Percentiles rank a stretch among this genome's conserved stretches.
Evolutionary conservation across 2,888 invertebrate genomes (phyloP).

Genomic region (Drosophila formosana): DNA sequence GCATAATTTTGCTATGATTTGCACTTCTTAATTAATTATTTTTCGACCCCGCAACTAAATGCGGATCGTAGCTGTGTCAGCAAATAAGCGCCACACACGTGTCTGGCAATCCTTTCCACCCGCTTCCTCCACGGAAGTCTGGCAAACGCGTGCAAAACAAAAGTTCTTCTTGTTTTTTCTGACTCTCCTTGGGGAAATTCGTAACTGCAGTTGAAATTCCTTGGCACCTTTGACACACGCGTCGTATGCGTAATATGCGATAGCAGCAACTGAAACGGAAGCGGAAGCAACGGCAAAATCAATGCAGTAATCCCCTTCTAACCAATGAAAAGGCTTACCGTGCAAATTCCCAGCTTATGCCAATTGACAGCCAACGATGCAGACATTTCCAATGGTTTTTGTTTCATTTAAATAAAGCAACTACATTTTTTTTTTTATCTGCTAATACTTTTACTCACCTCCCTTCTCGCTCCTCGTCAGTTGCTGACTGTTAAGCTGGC

Average conservation of each 20-base stretch:
- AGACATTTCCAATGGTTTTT: constrained; percentile 53
- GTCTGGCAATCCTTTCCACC: constrained; percentile 37
- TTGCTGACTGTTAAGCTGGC: not conserved
- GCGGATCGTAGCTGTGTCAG: constrained; percentile 69
- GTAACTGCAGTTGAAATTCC: constrained; percentile 46
- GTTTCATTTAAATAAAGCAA: constrained; percentile 61
- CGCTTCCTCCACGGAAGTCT: not conserved
- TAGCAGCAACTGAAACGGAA: not conserved
- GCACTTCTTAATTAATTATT: constrained; percentile 80
- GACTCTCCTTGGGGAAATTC: constrained; percentile 3
- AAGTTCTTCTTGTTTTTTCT: constrained; percentile 31
- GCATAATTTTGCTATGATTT: constrained; percentile 79
- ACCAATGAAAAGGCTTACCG: constrained; percentile 66
- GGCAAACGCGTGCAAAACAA: constrained; percentile 37
- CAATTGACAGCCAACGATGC: constrained; percentile 67
- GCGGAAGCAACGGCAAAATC: constrained; percentile 46
- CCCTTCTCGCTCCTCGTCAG: not conserved
- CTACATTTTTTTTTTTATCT: constrained; percentile 3
- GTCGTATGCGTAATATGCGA: constrained; percentile 54
- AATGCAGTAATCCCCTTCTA: constrained; percentile 57
- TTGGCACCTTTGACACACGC: constrained; percentile 50
- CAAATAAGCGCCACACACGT: constrained; percentile 38
- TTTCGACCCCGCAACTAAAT: constrained; percentile 64
- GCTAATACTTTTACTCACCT: constrained; percentile 49
- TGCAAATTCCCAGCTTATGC: constrained; percentile 71